Evolutionary conservation across 2,113 vertebrate genomes (phyloP), one percentile per base, ranked within the genome.

Genomic region (Formicarius rufipectus): DNA sequence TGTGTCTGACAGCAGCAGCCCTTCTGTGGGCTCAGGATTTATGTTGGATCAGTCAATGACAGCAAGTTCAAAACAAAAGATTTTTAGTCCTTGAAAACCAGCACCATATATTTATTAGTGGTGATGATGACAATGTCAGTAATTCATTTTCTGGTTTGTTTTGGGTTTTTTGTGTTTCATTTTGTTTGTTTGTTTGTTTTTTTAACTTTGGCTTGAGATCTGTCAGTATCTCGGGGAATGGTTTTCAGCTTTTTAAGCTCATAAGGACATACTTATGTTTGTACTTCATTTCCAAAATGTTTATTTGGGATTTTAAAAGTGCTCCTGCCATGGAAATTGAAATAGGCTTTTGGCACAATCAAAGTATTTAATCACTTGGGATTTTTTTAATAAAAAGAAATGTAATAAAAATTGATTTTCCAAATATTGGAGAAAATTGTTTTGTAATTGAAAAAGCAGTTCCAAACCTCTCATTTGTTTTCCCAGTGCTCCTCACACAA

Each of bases 361-460:
- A 75, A 85, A 85, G 23, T 44, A 56, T 37, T 73, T 78, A 45
- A 81, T 84, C 66, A 49, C 17, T 60, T 64, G 30, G 17, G 33
- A 1, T 33, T 37, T 44, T n/a, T 53, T 35, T 44, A 21, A 76
- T 53, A 84, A 92, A 87, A 77, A 74, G n/a, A 66, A 62, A 74
- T 21, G 39, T 39, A 75, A 84, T 67, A 64, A 91, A 93, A 95
- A 93, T 45, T 84, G 50, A 81, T 84, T 93, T 87, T 81, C 64
- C 52, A 81, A 87, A 93, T 96, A 75, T 35, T 66, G 25, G 42
- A 30, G 24, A 0, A 37, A 96, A 91, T 12, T 4, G 25, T 7
- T 74, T 73, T 67, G 55, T 59, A 89, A 94, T 21, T 71, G n/a
- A 58, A 74, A 56, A 80, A 74, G 39, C 23, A 1, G 42, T 62